Percentiles rank a stretch among this genome's conserved stretches.
Evolutionary conservation across 2,888 invertebrate species (phyloP).

Genomic region (Oscheius sp.): DNA sequence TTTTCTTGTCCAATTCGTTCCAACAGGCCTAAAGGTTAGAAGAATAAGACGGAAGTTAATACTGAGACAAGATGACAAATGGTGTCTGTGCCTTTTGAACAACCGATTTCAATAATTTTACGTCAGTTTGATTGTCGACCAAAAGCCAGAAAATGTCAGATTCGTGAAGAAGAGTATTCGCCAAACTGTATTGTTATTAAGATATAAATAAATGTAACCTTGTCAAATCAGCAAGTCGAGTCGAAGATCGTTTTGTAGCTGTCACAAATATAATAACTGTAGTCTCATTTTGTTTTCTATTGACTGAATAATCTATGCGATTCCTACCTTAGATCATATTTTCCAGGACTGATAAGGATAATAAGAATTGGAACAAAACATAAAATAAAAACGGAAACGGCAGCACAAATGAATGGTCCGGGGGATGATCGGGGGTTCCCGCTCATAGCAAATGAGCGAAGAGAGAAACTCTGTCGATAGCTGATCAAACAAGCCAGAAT

Average conservation of each 20-base stretch:
- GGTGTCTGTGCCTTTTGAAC: not conserved
- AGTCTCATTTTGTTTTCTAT: not conserved
- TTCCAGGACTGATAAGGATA: not conserved
- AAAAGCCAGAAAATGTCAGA: slow-evolving; percentile 1
- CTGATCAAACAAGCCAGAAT: too few species aligned
- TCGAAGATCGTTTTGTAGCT: slow-evolving; percentile 2
- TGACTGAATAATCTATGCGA: not conserved
- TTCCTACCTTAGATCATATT: not conserved
- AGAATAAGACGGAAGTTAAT: not conserved
- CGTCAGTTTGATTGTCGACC: not conserved
- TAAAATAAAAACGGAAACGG: not conserved
- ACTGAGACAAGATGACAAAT: not conserved
- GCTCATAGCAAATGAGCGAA: too few species aligned
- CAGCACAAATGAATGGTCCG: slow-evolving; percentile 1
- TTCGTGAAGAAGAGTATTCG: slow-evolving; percentile 12
- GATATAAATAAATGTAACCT: not conserved
- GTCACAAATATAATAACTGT: not conserved
- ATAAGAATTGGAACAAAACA: not conserved
- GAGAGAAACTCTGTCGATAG: too few species aligned
- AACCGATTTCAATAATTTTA: not conserved
- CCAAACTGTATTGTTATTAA: not conserved
- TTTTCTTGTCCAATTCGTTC: not conserved
- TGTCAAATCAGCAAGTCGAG: not conserved
- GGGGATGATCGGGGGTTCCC: too few species aligned
- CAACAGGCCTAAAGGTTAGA: not conserved